Evolutionary conservation across 2,888 invertebrate genomes (phyloP), one percentile per base, ranked within the genome.

Genomic region (Drosophila lacicola): DNA sequence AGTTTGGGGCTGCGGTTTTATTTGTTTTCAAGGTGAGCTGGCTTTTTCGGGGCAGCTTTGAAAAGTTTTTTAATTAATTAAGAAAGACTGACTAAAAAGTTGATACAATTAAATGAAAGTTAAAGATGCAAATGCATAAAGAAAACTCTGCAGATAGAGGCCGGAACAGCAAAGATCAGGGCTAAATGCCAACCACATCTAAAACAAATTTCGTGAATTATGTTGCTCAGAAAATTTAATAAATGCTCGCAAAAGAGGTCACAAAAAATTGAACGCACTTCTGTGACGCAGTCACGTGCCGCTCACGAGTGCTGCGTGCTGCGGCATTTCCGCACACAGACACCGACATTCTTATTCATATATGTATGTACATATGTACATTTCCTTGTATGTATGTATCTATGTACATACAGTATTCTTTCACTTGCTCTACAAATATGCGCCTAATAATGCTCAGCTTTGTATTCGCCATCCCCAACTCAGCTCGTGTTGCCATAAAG

Each of bases 51-150:
- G 47, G 64, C 56, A 63, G 47, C 69, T 79, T 73, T 62, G 67
- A 64, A 78, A 83, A 83, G 64, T 88, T 83, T 83, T 83, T 82
- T 88, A 83, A 83, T 83, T 83, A 83, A 83, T 83, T 88, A 82
- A 77, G 74, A 72, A 79, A 60, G 82, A 79, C 77, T 51, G 62
- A 77, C 67, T 62, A 45, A 50, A 70, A 83, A 88, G 80, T 83
- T 86, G 71, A 57, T 67, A 80, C 83, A 83, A 88, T 83, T 86
- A 83, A 82, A 88, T 56, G 29, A 50, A 78, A 69, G 64, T 86
- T 88, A 69, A 86, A 80, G 75, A 64, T 49, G 46, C 36, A 65
- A 77, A 74, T 55, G 49, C 41, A 47, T 47, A 65, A 56, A 44
- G n/a, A 13, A 14, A 53, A 47, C 13, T 58, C 37, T n/a, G 41